Conservation (phyloP, 2,888 invertebrate genomes). For the Thecocarcelia acutangulata region DNA sequence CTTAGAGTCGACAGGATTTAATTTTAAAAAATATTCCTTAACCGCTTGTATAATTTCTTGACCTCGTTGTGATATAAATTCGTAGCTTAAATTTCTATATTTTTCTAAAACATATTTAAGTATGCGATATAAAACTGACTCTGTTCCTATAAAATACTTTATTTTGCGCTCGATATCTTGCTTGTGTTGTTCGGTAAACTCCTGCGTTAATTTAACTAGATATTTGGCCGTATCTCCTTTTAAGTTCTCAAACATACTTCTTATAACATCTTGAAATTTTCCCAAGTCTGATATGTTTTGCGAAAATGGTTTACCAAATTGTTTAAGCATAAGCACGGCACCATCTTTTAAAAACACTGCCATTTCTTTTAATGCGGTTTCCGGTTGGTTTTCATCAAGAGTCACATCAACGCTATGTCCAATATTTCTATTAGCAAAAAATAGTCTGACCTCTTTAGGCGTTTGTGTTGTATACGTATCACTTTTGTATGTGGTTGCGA, state of each 20-base stretch:
- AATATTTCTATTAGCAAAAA: too few relatives aligned
- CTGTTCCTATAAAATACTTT: constrained; percentile 71
- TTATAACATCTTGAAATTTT: constrained; percentile 71
- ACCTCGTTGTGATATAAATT: constrained; percentile 27
- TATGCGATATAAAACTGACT: constrained; percentile 73
- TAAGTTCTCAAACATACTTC: constrained; percentile 68
- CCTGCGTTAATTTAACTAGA: constrained; percentile 70
- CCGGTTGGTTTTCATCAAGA: constrained; percentile 7
- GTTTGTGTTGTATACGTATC: too few relatives aligned
- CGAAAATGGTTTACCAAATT: constrained; percentile 30
- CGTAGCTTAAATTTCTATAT: background rate
- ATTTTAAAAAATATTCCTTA: constrained; percentile 66
- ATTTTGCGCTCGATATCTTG: constrained; percentile 64
- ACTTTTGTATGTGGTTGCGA: too few relatives aligned
- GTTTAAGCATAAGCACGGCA: background rate
- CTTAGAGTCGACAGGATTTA: constrained; percentile 70
- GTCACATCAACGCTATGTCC: constrained; percentile 8
- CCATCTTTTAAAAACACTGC: constrained; percentile 62
- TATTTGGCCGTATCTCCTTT: constrained; percentile 35
- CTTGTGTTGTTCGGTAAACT: constrained; percentile 69
- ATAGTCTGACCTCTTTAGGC: too few relatives aligned
- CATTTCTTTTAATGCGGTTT: background rate
- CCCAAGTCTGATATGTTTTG: constrained; percentile 70
- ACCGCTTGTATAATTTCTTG: constrained; percentile 67
- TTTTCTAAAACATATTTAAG: constrained; percentile 61